phyloP scores from a whole-genome alignment of 2,888 invertebrate species.

The Sphinx pinastri region DNA sequence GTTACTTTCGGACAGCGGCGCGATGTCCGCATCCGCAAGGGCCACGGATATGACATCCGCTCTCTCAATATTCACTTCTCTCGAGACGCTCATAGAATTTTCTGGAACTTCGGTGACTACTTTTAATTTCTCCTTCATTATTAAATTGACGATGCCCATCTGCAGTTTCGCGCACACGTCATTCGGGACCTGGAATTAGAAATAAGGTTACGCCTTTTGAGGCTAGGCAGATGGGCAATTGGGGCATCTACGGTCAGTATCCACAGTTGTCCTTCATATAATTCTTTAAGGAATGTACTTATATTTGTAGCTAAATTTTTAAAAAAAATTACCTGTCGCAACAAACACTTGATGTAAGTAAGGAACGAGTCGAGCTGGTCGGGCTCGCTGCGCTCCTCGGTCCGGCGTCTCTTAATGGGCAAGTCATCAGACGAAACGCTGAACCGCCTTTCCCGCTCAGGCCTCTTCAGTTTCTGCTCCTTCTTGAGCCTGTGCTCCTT shows the following conservation, averaged over 20 bases:
- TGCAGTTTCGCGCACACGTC: slow-evolving; percentile 55
- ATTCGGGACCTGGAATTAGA: slow-evolving; percentile 45
- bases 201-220: too few relatives aligned
- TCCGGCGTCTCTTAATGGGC: slow-evolving; percentile 25
- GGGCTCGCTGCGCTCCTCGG: slow-evolving; percentile 25
- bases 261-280: too few relatives aligned
- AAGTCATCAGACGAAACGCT: slow-evolving; percentile 32
- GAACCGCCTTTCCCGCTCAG: slow-evolving; percentile 10
- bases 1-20: not conserved
- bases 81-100: not conserved
- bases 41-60: slow-evolving; percentile 9
- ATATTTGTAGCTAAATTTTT: too few relatives aligned
- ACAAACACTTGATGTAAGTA: slow-evolving; percentile 55
- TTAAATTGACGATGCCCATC: slow-evolving; percentile 60
- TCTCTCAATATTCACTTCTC: not conserved
- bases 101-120: not conserved
- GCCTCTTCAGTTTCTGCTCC: slow-evolving; percentile 16
- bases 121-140: slow-evolving; percentile 53
- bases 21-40: not conserved
- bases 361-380: slow-evolving; percentile 58
- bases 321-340: slow-evolving; percentile 44
- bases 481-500: slow-evolving; percentile 9
- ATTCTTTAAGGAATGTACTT: too few relatives aligned
- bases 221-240: too few relatives aligned
- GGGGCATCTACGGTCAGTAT: too few relatives aligned